A percentile compares a stretch with the other conserved stretches of the same genome.
phyloP scores from a whole-genome alignment of 2,113 vertebrate species.

The Lota lota region DNA sequence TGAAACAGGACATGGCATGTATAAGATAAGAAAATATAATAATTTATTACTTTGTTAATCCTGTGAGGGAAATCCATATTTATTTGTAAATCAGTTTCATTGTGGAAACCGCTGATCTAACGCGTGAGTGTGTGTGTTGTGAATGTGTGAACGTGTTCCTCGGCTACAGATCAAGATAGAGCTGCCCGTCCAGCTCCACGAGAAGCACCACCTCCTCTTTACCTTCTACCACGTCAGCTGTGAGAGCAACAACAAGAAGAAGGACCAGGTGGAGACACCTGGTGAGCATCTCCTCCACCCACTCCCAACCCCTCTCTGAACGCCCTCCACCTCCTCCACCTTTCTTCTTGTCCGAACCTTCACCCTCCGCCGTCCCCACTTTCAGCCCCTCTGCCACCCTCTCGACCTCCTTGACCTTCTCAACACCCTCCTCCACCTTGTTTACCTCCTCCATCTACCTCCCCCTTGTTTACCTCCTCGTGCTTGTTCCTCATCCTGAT shows the following conservation, averaged over 20 bases:
- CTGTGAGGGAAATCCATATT: too few relatives aligned
- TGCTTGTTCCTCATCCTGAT: neutral
- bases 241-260: constrained; percentile 95
- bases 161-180: constrained; percentile 89
- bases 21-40: too few relatives aligned
- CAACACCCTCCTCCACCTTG: neutral
- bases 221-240: constrained; percentile 96
- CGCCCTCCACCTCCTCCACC: neutral
- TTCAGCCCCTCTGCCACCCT: neutral
- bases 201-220: constrained; percentile 94
- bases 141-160: too few relatives aligned
- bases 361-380: too few relatives aligned
- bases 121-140: too few relatives aligned
- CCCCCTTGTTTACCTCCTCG: neutral
- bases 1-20: too few relatives aligned
- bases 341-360: too few relatives aligned
- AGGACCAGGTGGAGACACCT: constrained; percentile 87
- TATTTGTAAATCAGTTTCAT: too few relatives aligned
- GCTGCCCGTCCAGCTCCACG: constrained; percentile 91
- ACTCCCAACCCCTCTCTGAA: neutral
- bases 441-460: neutral
- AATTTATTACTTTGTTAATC: too few relatives aligned
- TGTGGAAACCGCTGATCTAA: too few relatives aligned
- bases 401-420: neutral
- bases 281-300: constrained; percentile 64